Percentiles rank a stretch among this genome's conserved stretches.
phyloP scores from a whole-genome alignment of 2,113 vertebrate species.

The Ibidorhyncha struthersii region DNA sequence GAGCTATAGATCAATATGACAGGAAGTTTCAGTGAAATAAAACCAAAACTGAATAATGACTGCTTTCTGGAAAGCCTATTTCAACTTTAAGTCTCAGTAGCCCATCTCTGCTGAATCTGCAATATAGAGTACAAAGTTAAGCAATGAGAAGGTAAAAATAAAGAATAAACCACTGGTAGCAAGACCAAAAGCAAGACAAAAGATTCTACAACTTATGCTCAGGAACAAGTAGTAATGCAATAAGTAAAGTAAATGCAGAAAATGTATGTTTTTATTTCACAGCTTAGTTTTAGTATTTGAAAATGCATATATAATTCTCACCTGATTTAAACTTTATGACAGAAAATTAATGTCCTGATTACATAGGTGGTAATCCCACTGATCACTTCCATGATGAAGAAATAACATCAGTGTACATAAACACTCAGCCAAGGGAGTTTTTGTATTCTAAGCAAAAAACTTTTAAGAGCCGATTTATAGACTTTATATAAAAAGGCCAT shows the following conservation, averaged over 20 bases:
- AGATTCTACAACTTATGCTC: background rate
- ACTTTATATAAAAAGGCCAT: background rate
- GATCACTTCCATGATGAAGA: background rate
- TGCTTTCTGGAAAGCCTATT: background rate
- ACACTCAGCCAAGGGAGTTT: accelerated
- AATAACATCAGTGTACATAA: background rate
- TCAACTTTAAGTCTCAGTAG: background rate
- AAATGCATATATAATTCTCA: background rate
- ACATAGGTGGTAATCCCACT: background rate
- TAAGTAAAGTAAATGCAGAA: background rate
- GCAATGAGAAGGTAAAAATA: background rate
- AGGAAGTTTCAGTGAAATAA: background rate
- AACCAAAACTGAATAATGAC: background rate
- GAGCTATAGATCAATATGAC: background rate
- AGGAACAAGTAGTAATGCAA: background rate
- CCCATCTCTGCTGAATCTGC: background rate
- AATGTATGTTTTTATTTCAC: background rate
- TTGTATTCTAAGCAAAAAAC: background rate
- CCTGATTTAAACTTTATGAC: background rate
- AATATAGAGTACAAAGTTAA: background rate
- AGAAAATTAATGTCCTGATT: background rate
- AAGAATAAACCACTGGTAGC: background rate
- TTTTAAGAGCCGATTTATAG: background rate
- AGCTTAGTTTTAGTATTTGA: background rate
- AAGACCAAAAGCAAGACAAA: background rate